Evolutionary conservation across 1,140 invertebrate species (phyloP).

Genomic region (Drosophila arizonae): DNA sequence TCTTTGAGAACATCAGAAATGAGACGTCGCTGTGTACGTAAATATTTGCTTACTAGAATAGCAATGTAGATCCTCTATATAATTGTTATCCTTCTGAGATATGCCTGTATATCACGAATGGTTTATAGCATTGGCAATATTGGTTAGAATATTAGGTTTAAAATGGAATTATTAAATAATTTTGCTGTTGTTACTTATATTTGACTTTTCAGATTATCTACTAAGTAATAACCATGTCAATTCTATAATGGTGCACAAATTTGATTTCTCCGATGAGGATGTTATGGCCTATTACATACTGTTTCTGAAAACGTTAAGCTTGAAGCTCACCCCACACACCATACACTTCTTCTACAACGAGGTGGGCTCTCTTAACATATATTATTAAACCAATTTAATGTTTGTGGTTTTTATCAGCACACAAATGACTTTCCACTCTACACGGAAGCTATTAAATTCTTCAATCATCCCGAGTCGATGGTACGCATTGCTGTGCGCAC

Average conservation of each 20-base stretch:
- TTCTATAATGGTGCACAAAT: constrained; percentile 99
- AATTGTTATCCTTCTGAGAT: too few species aligned
- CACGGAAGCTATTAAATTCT: constrained; percentile 99
- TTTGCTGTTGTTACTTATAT: not conserved
- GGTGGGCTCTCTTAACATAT: constrained; percentile 22
- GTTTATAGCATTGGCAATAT: too few species aligned
- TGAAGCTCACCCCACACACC: constrained; percentile 99
- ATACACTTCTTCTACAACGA: constrained; percentile 99
- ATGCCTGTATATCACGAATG: too few species aligned
- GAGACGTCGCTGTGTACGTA: constrained; percentile 97
- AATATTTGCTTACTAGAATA: not conserved
- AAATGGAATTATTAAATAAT: not conserved
- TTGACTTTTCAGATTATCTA: constrained; percentile 94
- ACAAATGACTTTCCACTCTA: constrained; percentile 99
- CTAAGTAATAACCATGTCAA: constrained; percentile 99
- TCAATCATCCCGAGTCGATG: constrained; percentile 99
- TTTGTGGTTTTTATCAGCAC: constrained; percentile 86
- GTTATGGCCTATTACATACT: constrained; percentile 99
- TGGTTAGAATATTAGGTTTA: too few species aligned
- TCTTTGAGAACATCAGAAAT: constrained; percentile 99
- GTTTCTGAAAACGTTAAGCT: constrained; percentile 98
- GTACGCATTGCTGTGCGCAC: constrained; percentile 99
- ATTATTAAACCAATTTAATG: not conserved
- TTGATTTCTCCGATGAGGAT: constrained; percentile 99
- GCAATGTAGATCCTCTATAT: not conserved